phyloP scores from a whole-genome alignment of 1,140 invertebrate genomes.

The Caligus rogercresseyi region DNA sequence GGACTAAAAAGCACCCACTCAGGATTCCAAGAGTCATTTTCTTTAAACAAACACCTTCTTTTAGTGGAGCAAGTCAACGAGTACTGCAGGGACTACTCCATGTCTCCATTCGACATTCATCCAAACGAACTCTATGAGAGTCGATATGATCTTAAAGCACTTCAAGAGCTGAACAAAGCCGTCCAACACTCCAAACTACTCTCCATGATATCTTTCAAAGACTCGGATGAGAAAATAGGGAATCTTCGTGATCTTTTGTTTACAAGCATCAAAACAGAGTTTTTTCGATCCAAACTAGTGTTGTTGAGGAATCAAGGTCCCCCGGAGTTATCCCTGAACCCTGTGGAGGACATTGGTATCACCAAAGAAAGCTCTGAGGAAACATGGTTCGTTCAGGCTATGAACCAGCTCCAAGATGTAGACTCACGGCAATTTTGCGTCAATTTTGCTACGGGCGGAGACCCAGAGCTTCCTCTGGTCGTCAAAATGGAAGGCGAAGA shows the following conservation, averaged over 20 bases:
- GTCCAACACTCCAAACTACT: not conserved
- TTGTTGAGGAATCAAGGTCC: not conserved
- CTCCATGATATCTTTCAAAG: not conserved
- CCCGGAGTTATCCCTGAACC: constrained; percentile 5
- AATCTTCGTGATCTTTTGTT: not conserved
- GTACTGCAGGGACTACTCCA: not conserved
- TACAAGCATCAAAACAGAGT: not conserved
- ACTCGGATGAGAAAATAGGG: not conserved
- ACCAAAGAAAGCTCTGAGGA: not conserved
- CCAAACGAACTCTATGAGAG: not conserved
- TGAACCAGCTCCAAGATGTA: constrained; percentile 27
- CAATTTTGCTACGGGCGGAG: constrained; percentile 29
- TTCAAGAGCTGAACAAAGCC: not conserved
- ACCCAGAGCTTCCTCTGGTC: constrained; percentile 32
- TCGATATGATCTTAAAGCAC: not conserved
- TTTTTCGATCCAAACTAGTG: not conserved
- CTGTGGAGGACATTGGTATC: not conserved
- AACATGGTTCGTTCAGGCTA: constrained; percentile 28
- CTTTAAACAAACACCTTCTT: not conserved
- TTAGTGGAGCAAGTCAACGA: not conserved
- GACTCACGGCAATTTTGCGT: constrained; percentile 31
- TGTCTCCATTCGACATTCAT: not conserved
- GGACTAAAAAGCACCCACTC: not conserved
- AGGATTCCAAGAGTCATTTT: not conserved
- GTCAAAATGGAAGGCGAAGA: constrained; percentile 31